A percentile compares a stretch with the other conserved stretches of the same genome.
These are phyloP conservation scores for Pelochelys cantorii DNA, from an alignment of 2,797 vertebrate genomes.

Conservation along the genomic window DNA sequence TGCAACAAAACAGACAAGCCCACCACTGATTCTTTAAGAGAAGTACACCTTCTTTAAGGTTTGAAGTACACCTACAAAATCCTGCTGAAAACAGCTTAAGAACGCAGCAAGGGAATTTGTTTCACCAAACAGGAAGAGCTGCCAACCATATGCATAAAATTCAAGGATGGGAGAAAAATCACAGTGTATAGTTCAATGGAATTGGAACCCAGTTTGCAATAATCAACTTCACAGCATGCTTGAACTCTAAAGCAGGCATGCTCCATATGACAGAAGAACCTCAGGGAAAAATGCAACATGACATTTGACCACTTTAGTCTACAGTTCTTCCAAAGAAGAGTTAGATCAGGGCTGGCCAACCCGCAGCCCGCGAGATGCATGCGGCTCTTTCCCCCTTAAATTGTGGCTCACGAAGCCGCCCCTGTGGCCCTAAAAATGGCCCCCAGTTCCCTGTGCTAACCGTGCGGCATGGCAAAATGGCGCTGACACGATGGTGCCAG, in stretches of 20 bases:
- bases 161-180: background rate
- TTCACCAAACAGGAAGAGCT: background rate
- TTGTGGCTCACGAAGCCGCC: too few species aligned
- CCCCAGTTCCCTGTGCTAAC: too few species aligned
- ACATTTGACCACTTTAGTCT: background rate
- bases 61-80: background rate
- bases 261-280: background rate
- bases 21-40: background rate
- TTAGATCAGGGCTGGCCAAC: too few species aligned
- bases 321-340: background rate
- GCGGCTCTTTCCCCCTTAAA: too few species aligned
- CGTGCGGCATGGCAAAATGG: too few species aligned
- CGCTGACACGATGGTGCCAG: too few species aligned
- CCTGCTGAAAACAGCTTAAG: background rate
- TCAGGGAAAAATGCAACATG: background rate
- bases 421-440: too few species aligned
- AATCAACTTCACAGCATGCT: background rate
- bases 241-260: background rate
- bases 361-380: too few species aligned
- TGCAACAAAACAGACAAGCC: background rate
- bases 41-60: too few species aligned
- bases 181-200: background rate
- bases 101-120: background rate
- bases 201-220: background rate
- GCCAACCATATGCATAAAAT: background rate